Evolutionary conservation across 2,888 invertebrate species (phyloP).

Genomic region (Thereva nobilitata): DNA sequence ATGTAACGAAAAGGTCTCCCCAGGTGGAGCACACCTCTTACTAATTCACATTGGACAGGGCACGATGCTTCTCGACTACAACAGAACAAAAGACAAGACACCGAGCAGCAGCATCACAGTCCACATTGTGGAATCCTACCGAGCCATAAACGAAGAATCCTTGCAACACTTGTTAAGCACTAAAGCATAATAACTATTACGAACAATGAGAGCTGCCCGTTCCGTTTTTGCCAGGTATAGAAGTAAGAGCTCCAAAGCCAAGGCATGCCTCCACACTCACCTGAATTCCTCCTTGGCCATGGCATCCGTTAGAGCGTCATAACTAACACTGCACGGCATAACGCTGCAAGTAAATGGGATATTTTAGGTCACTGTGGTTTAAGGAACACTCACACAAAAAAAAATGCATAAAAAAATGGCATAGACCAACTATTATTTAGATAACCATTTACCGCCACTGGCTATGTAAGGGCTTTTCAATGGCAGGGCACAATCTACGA

Average conservation of each 20-base stretch:
- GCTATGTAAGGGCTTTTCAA: too few relatives aligned
- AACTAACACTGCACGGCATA: conserved; percentile 65
- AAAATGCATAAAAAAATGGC: neutral
- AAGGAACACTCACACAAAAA: neutral
- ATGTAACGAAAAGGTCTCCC: too few relatives aligned
- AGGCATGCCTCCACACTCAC: conserved; percentile 45
- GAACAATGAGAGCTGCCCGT: conserved; percentile 6
- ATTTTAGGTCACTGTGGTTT: neutral
- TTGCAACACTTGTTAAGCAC: conserved; percentile 22
- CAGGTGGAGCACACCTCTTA: too few relatives aligned
- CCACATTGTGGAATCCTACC: too few relatives aligned
- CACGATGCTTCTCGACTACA: too few relatives aligned
- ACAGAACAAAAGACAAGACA: too few relatives aligned
- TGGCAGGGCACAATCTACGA: too few relatives aligned
- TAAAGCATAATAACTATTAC: conserved; percentile 14
- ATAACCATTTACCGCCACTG: too few relatives aligned
- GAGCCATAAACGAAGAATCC: too few relatives aligned
- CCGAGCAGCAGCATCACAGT: too few relatives aligned
- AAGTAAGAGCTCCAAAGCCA: neutral
- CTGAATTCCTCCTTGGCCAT: conserved; percentile 52
- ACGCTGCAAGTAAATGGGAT: conserved; percentile 58
- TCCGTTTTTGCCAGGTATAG: conserved; percentile 5
- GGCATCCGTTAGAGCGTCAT: conserved; percentile 54
- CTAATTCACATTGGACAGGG: too few relatives aligned
- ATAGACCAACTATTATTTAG: too few relatives aligned